Conservation (phyloP, 1,140 invertebrate species). For the Zeugodacus cucurbitae region DNA sequence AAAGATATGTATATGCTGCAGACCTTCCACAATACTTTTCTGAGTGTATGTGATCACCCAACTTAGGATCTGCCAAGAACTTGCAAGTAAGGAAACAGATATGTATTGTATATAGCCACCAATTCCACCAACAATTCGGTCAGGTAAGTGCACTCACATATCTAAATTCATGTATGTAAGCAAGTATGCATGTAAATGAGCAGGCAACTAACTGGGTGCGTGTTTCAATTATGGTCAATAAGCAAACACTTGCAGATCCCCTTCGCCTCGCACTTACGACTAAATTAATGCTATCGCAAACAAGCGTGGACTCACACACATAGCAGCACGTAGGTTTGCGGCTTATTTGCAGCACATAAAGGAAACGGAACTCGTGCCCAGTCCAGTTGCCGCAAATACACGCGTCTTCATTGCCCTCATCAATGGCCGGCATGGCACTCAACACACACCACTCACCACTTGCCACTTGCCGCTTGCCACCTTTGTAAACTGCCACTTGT, state of each 20-base stretch:
- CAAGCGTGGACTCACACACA: background rate
- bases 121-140: no score
- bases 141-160: background rate
- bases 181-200: background rate
- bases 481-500: background rate
- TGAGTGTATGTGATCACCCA: no score
- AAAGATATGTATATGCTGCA: no score
- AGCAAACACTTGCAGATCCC: background rate
- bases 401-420: conserved; percentile 3
- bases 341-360: background rate
- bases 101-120: no score
- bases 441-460: background rate
- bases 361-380: background rate
- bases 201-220: background rate
- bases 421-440: background rate
- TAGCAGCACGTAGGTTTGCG: background rate
- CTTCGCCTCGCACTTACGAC: background rate
- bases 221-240: conserved; percentile 28
- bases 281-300: background rate
- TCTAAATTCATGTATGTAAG: background rate
- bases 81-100: no score
- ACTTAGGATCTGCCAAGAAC: no score
- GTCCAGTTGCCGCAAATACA: background rate
- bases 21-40: no score
- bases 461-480: background rate